phyloP scores from a whole-genome alignment of 2,888 invertebrate genomes.

The Drosophila buzzatii region DNA sequence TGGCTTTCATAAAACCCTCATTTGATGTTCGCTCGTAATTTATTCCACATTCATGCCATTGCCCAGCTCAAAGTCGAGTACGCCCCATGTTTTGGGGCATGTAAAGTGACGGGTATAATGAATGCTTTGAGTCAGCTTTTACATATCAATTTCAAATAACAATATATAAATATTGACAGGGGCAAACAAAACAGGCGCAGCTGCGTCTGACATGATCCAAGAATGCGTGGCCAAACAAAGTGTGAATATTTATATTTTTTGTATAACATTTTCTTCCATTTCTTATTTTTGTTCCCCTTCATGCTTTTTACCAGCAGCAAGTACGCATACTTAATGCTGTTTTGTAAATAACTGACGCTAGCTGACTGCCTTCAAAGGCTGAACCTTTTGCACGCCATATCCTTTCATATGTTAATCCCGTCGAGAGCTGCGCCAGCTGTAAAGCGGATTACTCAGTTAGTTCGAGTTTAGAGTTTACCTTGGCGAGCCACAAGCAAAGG shows the following conservation, averaged over 20 bases:
- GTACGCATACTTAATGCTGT: conserved; percentile 50
- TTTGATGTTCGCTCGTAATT: conserved; percentile 21
- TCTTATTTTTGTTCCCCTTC: not conserved
- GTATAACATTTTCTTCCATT: conserved; percentile 19
- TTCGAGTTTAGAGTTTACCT: conserved; percentile 46
- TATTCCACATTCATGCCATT: conserved; percentile 13
- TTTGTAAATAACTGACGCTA: conserved; percentile 42
- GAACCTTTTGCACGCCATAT: conserved; percentile 33
- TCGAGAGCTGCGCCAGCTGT: conserved; percentile 41
- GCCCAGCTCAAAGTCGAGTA: conserved; percentile 11
- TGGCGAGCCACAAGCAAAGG: conserved; percentile 11
- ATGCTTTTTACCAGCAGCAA: conserved; percentile 26
- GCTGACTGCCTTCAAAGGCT: conserved; percentile 40
- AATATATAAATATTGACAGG: conserved; percentile 77
- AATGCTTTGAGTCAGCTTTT: conserved; percentile 49
- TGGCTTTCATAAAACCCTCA: not conserved
- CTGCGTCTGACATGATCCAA: conserved; percentile 68
- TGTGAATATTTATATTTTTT: conserved; percentile 69
- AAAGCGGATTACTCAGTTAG: conserved; percentile 49
- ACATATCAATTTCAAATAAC: conserved; percentile 66
- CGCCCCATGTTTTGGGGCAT: conserved; percentile 12
- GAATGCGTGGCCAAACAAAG: conserved; percentile 49
- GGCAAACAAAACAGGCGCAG: conserved; percentile 54
- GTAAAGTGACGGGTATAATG: conserved; percentile 41
- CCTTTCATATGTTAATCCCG: conserved; percentile 72